Evolutionary conservation across 2,888 invertebrate species (phyloP).

Genomic region (Zelleria hepariella): DNA sequence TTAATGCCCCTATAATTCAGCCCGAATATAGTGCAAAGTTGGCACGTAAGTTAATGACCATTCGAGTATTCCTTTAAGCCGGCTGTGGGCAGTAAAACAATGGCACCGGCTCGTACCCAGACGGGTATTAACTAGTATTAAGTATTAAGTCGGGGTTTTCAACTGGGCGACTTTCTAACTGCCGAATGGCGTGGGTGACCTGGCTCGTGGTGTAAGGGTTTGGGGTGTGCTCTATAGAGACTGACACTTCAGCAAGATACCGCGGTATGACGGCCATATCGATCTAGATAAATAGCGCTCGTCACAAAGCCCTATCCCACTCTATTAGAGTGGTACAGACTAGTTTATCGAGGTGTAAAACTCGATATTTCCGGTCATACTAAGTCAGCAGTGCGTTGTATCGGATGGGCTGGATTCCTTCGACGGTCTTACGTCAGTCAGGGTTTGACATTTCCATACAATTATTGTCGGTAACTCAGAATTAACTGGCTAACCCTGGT

Average conservation of each 20-base stretch:
- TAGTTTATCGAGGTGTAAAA: too few species aligned
- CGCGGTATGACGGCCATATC: not conserved
- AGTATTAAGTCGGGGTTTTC: constrained; percentile 24
- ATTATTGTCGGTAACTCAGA: too few species aligned
- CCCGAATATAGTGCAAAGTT: not conserved
- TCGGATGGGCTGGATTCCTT: too few species aligned
- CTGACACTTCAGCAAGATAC: not conserved
- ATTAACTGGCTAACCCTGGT: too few species aligned
- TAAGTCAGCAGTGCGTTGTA: too few species aligned
- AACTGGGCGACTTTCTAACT: constrained; percentile 30
- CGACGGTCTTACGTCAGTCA: too few species aligned
- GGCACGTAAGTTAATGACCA: not conserved
- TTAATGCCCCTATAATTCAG: not conserved
- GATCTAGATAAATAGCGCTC: not conserved
- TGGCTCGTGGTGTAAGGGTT: constrained; percentile 8
- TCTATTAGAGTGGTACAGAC: too few species aligned
- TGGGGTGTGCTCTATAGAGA: constrained; percentile 3
- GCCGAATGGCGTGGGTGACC: constrained; percentile 36
- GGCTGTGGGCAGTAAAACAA: constrained; percentile 40
- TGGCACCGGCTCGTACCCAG: constrained; percentile 23
- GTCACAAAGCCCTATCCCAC: too few species aligned
- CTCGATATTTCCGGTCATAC: too few species aligned
- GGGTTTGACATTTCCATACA: too few species aligned
- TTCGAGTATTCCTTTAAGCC: constrained; percentile 27
- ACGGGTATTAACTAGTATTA: constrained; percentile 15